Percentiles rank a stretch among this genome's conserved stretches.
These are phyloP conservation scores for Coracopsis vasa DNA, from an alignment of 2,113 vertebrate species.

Conservation along the genomic window DNA sequence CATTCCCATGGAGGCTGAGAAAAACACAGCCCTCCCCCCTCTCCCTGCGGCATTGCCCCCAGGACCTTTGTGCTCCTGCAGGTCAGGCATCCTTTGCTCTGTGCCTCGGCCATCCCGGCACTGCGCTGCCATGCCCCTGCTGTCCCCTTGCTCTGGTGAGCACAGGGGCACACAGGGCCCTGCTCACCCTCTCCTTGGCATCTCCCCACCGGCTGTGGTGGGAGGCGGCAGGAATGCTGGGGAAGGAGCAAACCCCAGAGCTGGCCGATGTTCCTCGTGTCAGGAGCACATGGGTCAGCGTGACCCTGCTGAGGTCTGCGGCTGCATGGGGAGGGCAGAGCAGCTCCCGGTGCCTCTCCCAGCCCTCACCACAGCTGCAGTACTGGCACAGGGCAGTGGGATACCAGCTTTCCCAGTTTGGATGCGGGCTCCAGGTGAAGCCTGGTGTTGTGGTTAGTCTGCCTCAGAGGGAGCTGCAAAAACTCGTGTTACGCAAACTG, in stretches of 20 bases:
- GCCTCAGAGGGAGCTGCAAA: not conserved
- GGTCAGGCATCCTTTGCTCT: not conserved
- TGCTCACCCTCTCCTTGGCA: not conserved
- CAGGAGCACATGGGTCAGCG: rapidly evolving
- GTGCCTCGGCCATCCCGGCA: rapidly evolving
- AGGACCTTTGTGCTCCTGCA: not conserved
- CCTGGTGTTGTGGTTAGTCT: no score
- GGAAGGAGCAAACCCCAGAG: not conserved
- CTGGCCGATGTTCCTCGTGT: rapidly evolving
- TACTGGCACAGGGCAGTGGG: rapidly evolving
- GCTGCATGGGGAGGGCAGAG: not conserved
- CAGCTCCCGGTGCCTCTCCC: not conserved
- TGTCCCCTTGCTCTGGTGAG: not conserved
- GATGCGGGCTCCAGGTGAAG: not conserved
- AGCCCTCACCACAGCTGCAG: not conserved
- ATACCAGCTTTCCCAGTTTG: rapidly evolving
- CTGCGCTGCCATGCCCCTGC: rapidly evolving
- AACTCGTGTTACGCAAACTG: not conserved
- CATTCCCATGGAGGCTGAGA: not conserved
- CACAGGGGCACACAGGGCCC: rapidly evolving
- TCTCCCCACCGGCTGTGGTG: rapidly evolving
- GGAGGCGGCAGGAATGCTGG: not conserved
- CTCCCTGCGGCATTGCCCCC: rapidly evolving
- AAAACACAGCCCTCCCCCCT: rapidly evolving
- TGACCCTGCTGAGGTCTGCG: not conserved